Conservation (phyloP, 2,113 vertebrate genomes). For the Corythornis vintsioides region DNA sequence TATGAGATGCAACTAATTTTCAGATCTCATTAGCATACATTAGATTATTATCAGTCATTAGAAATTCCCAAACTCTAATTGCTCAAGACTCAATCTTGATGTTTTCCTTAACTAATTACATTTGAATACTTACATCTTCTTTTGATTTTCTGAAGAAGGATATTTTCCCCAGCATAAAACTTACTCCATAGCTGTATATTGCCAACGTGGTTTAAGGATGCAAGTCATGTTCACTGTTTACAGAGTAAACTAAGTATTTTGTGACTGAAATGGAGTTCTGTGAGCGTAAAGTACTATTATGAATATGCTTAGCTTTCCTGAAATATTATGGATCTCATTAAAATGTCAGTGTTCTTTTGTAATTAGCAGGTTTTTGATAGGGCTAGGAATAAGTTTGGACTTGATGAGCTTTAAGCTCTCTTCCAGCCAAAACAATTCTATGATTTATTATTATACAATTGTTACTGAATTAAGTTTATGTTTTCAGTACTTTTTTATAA, state of each 20-base stretch:
- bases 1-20: neutral
- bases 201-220: neutral
- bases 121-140: neutral
- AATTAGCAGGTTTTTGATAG: neutral
- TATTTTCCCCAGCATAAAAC: neutral
- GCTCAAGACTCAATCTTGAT: neutral
- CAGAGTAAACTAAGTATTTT: neutral
- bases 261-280: neutral
- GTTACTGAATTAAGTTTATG: neutral
- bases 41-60: neutral
- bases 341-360: neutral
- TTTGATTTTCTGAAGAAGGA: neutral
- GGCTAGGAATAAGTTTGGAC: too few relatives aligned
- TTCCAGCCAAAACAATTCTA: too few relatives aligned
- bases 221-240: neutral
- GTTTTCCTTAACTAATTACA: neutral
- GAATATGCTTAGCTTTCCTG: neutral
- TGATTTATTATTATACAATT: neutral
- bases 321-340: neutral
- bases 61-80: neutral
- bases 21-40: neutral
- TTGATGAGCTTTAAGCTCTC: too few relatives aligned
- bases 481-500: conserved; percentile 23
- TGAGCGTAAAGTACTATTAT: neutral
- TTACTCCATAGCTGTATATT: neutral